Conservation (phyloP, 2,797 vertebrate species). For the Tadarida brasiliensis region DNA sequence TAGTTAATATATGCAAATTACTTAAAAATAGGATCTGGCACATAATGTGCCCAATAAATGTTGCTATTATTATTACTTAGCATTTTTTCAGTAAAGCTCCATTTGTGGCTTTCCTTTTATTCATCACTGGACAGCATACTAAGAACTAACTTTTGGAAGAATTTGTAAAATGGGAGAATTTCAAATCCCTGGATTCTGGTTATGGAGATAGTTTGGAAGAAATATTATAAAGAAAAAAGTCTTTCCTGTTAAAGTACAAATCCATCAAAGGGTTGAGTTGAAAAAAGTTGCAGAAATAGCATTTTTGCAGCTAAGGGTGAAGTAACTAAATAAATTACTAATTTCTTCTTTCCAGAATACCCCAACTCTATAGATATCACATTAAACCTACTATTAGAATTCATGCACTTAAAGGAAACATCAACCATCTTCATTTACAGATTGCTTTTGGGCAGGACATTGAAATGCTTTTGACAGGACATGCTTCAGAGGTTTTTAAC, state of each 20-base stretch:
- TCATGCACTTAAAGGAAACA: not conserved
- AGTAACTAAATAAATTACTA: not conserved
- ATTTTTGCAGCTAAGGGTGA: not conserved
- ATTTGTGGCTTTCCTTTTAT: not conserved
- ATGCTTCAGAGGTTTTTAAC: not conserved
- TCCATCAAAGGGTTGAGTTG: not conserved
- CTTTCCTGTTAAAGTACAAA: not conserved
- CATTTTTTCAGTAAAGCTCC: conserved; percentile 2
- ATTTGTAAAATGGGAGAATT: not conserved
- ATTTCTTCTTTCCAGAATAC: not conserved
- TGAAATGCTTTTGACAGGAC: not conserved
- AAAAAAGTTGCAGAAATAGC: not conserved
- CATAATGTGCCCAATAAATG: not conserved
- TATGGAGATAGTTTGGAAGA: not conserved
- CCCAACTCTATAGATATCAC: not conserved
- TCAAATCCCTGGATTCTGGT: not conserved
- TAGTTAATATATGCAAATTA: not conserved
- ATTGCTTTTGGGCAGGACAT: not conserved
- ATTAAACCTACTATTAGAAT: not conserved
- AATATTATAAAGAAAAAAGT: not conserved
- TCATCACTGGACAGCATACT: not conserved
- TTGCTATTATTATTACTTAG: not conserved
- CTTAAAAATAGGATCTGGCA: not conserved
- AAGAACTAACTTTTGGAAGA: not conserved
- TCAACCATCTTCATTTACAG: not conserved